These are phyloP conservation scores for Drosophila aff. DNA, from an alignment of 1,140 invertebrate species.

Conservation along the genomic window DNA sequence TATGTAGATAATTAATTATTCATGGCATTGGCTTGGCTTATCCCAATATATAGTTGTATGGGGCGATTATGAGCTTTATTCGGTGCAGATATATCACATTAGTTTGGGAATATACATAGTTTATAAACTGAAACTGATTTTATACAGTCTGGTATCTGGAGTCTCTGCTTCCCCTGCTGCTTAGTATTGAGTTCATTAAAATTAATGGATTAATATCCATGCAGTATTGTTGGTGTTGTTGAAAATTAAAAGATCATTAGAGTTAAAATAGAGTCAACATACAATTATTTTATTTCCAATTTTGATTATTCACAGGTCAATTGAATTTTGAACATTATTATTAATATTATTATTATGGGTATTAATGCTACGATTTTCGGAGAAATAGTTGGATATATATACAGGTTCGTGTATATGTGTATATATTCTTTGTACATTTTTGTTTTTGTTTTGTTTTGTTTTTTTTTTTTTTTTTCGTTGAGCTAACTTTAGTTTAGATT, in stretches of 20 bases:
- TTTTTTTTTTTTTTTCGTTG: constrained; percentile 12
- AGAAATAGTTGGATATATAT: constrained; percentile 24
- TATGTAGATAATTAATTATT: constrained; percentile 53
- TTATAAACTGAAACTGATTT: background rate
- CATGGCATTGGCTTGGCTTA: constrained; percentile 32
- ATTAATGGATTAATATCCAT: constrained; percentile 37
- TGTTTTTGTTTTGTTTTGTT: background rate
- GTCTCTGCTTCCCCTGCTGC: constrained; percentile 11
- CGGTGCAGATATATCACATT: constrained; percentile 17
- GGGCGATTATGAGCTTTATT: constrained; percentile 28
- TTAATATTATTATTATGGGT: constrained; percentile 11
- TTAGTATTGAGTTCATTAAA: constrained; percentile 20
- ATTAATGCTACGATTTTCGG: constrained; percentile 50
- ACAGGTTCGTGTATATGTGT: constrained; percentile 16
- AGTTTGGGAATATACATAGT: constrained; percentile 7
- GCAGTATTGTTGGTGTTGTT: constrained; percentile 24
- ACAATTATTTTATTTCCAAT: constrained; percentile 68
- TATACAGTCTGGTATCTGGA: constrained; percentile 5
- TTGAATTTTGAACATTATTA: constrained; percentile 44
- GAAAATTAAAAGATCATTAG: constrained; percentile 58
- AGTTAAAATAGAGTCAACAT: constrained; percentile 62
- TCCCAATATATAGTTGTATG: constrained; percentile 13
- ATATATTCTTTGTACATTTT: constrained; percentile 50
- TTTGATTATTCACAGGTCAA: constrained; percentile 64
- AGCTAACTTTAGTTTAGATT: constrained; percentile 67